A percentile compares a stretch with the other conserved stretches of the same genome.
Evolutionary conservation across 1,140 invertebrate genomes (phyloP).

Genomic region (Ganaspis sp.): DNA sequence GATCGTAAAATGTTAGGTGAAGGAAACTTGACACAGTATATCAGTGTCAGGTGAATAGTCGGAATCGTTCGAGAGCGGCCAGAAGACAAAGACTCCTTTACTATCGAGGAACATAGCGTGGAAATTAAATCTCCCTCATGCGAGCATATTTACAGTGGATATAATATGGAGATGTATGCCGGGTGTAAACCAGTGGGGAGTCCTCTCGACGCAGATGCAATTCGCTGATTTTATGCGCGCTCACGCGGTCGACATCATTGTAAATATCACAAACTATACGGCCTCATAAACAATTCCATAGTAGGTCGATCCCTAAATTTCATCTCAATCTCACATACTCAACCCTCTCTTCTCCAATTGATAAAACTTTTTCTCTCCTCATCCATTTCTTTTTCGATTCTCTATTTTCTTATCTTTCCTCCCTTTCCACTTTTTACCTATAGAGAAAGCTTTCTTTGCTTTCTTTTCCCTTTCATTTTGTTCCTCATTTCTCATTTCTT

Average conservation of each 20-base stretch:
- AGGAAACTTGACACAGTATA: conserved; percentile 22
- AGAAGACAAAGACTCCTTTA: conserved; percentile 42
- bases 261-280: conserved; percentile 72
- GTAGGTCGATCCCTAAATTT: conserved; percentile 51
- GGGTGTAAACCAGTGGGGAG: conserved; percentile 72
- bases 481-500: no score
- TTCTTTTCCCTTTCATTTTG: no score
- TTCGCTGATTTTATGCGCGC: conserved; percentile 67
- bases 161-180: conserved; percentile 62
- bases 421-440: no score
- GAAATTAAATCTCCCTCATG: conserved; percentile 63
- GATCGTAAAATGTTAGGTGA: neutral
- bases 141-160: conserved; percentile 65
- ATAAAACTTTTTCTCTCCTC: neutral
- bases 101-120: conserved; percentile 39
- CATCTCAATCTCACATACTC: conserved; percentile 59
- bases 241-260: conserved; percentile 69
- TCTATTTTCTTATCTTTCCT: neutral
- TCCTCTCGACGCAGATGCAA: conserved; percentile 55
- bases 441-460: no score
- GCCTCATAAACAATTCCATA: conserved; percentile 69
- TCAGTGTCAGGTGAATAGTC: conserved; percentile 14
- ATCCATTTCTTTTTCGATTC: neutral
- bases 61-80: conserved; percentile 4
- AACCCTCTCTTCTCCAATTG: neutral